phyloP scores from a whole-genome alignment of 1,140 invertebrate genomes.

The Cherax destructor region DNA sequence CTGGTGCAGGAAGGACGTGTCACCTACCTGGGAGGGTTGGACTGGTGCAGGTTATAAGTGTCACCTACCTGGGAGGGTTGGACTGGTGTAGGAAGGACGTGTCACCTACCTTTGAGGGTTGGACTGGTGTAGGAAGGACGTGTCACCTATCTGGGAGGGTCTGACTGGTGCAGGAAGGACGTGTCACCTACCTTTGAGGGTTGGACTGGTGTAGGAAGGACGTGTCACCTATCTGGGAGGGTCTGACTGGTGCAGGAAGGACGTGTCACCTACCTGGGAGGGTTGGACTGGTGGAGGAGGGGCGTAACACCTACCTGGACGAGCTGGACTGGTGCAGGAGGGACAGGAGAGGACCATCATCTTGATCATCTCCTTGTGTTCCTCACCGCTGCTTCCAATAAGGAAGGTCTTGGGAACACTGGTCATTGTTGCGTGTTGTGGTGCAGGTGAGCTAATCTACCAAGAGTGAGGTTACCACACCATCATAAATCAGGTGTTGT shows the following conservation, averaged over 20 bases:
- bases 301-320: not conserved
- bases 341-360: conserved; percentile 71
- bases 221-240: not conserved
- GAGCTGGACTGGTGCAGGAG: conserved; percentile 65
- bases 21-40: too few relatives aligned
- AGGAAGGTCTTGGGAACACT: conserved; percentile 68
- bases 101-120: too few relatives aligned
- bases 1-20: too few relatives aligned
- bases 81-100: not conserved
- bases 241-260: not conserved
- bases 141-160: too few relatives aligned
- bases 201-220: not conserved
- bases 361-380: conserved; percentile 72
- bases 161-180: too few relatives aligned
- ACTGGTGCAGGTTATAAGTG: too few relatives aligned
- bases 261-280: conserved; percentile 41
- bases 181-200: too few relatives aligned
- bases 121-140: too few relatives aligned
- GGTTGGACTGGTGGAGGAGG: too few relatives aligned
- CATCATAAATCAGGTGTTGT: not conserved
- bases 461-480: not conserved
- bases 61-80: not conserved
- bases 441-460: not conserved
- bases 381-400: conserved; percentile 67
- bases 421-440: conserved; percentile 36